Conservation (phyloP, 2,888 invertebrate species). For the Diploptera punctata region DNA sequence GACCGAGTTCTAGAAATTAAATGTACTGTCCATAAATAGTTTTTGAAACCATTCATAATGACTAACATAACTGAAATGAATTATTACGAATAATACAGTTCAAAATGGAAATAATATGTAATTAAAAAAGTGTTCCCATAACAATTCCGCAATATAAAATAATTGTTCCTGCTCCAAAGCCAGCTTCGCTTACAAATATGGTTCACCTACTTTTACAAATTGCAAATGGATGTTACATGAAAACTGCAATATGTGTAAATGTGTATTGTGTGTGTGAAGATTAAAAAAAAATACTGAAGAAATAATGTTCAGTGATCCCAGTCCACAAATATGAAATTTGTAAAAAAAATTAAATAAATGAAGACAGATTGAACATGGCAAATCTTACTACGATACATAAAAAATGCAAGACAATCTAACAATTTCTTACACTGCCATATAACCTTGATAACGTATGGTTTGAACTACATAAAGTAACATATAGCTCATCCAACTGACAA, state of each 20-base stretch:
- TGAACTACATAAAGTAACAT: slow-evolving; percentile 10
- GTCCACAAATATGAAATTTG: slow-evolving; percentile 26
- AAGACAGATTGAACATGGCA: background rate
- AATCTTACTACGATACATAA: slow-evolving; percentile 14
- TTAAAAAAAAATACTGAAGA: slow-evolving; percentile 25
- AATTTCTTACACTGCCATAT: slow-evolving; percentile 14
- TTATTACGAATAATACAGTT: background rate
- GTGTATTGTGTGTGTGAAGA: background rate
- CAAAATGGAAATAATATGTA: background rate
- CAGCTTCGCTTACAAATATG: background rate
- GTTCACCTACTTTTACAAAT: slow-evolving; percentile 28
- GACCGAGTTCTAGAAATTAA: background rate
- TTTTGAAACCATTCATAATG: slow-evolving; percentile 3
- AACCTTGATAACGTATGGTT: background rate
- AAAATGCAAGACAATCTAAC: slow-evolving; percentile 13
- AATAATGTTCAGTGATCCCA: slow-evolving; percentile 15
- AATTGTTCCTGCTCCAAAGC: slow-evolving; percentile 17
- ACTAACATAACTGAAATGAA: background rate
- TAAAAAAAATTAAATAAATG: background rate
- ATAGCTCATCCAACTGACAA: background rate
- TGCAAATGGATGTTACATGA: slow-evolving; percentile 16
- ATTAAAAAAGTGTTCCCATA: background rate
- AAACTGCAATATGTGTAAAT: slow-evolving; percentile 12
- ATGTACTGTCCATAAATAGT: background rate
- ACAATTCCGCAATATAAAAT: background rate